Evolutionary conservation across 2,797 vertebrate genomes (phyloP).

Genomic region (Xiphorhynchus erythropygius): DNA sequence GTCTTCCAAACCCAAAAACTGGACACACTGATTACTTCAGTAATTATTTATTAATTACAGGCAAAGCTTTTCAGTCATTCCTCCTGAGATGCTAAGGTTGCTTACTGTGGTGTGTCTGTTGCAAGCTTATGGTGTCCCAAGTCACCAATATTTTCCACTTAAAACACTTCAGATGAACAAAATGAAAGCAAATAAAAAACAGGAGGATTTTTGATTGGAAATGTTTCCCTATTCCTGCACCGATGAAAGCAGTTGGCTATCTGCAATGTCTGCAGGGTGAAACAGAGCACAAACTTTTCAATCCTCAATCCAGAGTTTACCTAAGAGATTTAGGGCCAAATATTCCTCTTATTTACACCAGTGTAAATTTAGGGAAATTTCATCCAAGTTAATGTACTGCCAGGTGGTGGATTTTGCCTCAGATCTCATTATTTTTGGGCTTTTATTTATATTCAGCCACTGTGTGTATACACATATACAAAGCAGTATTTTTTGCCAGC

Average conservation of each 20-base stretch:
- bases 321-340: constrained; percentile 10
- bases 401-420: constrained; percentile 36
- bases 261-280: not conserved
- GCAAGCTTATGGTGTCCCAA: not conserved
- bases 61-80: not conserved
- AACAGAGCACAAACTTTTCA: not conserved
- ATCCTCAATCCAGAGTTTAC: not conserved
- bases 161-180: not conserved
- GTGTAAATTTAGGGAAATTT: constrained; percentile 41
- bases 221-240: not conserved
- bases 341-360: constrained; percentile 10
- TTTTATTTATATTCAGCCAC: constrained; percentile 44
- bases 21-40: not conserved
- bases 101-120: not conserved
- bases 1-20: not conserved
- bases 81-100: not conserved
- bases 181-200: not conserved
- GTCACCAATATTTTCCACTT: not conserved
- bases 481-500: constrained; percentile 51
- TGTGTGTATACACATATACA: not conserved
- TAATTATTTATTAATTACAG: not conserved
- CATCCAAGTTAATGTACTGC: not conserved
- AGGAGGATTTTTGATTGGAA: not conserved
- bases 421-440: constrained; percentile 37
- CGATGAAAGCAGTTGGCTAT: not conserved